Evolutionary conservation across 2,797 vertebrate genomes (phyloP), one percentile per base, ranked within the genome.

Genomic region (Tangara arthus): DNA sequence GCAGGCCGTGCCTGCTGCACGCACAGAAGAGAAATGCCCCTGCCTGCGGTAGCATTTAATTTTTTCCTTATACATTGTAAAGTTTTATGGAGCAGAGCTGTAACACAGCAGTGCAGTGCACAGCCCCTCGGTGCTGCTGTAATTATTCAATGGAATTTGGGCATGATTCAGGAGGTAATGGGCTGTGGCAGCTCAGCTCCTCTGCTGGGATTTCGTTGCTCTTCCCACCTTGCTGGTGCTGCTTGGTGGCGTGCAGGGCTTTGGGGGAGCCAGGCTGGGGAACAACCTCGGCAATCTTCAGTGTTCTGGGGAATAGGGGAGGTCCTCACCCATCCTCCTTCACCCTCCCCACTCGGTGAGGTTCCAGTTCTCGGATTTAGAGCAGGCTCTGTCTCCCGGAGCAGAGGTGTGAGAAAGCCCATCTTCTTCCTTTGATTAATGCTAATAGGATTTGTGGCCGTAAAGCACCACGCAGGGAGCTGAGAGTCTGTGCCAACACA

Each of bases 121-220:
- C 87, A 97, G 95, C 86, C 95, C 80, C 24, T 81, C 78, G 59
- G 21, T 75, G 68, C 77, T 94, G 68, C 89, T 85, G 56, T 35
- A 82, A 82, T 91, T 93, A 60, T 56, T 95, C 94, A 95, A 7
- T 28, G 70, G 77, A 94, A 89, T 59, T 41, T 93, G 91, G 95
- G 79, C 88, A 57, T 22, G 82, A 92, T 93, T 94, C 90, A 52
- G 34, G 80, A 87, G 86, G 90, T 79, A 95, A 97, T 97, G 95
- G 95, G 27, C 96, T 97, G 93, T 78, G 93, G 94, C 97, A 71
- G 85, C 80, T 95, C 95, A 95, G 93, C 96, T 55, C 93, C 93
- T 73, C 88, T 76, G 80, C 63, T 87, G 94, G 79, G 78, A 26
- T 65, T 95, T 88, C 73, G 64, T 21, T 82, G 78, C 66, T 52